phyloP scores from a whole-genome alignment of 2,888 invertebrate genomes.

The Diogma glabrata region DNA sequence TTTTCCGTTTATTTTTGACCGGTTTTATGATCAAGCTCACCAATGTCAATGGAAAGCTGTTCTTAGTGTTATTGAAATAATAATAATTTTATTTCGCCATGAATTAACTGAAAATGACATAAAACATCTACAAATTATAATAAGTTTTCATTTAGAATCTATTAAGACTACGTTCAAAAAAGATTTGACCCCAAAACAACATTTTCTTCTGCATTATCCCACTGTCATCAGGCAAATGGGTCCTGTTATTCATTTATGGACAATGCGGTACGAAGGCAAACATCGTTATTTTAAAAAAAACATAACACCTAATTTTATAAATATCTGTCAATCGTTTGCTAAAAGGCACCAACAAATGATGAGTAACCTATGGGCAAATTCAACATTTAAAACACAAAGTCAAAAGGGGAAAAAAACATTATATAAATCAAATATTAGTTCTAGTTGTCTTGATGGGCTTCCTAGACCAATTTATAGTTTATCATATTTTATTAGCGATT shows the following conservation, averaged over 20 bases:
- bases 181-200: conserved; percentile 3
- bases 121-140: neutral
- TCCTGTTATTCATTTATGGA: neutral
- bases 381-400: neutral
- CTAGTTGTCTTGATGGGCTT: neutral
- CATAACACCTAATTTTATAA: neutral
- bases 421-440: neutral
- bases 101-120: neutral
- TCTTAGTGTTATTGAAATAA: conserved; percentile 2
- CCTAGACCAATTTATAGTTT: neutral
- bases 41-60: neutral
- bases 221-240: neutral
- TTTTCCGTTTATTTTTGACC: neutral
- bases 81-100: neutral
- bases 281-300: conserved; percentile 2
- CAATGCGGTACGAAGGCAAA: conserved; percentile 1
- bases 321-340: neutral
- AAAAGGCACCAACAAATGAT: conserved; percentile 5
- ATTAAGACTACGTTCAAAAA: neutral
- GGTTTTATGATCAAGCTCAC: neutral
- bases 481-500: neutral
- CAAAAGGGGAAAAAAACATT: neutral
- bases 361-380: neutral
- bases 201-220: neutral
- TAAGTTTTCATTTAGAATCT: neutral